Evolutionary conservation across 2,113 vertebrate genomes (phyloP).

Genomic region (Trichechus manatus): DNA sequence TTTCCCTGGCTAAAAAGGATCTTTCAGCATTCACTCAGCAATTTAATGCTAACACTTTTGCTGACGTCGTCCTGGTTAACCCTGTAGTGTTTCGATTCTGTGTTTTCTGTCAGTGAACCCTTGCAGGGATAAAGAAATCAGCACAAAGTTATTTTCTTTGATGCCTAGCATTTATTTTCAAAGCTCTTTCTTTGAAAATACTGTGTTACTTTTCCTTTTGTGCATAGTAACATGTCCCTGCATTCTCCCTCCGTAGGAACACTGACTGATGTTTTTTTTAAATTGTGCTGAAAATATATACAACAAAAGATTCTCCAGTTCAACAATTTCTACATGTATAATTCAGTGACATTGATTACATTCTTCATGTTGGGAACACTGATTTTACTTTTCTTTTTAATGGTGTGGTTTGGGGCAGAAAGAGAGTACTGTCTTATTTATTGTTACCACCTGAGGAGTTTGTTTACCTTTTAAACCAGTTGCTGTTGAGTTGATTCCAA

Average conservation of each 20-base stretch:
- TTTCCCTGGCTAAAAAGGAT: slow-evolving; percentile 65
- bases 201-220: background rate
- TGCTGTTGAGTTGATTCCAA: too few species aligned
- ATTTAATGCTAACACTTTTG: background rate
- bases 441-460: background rate
- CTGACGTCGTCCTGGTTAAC: background rate
- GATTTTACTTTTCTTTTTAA: background rate
- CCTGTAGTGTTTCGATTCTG: background rate
- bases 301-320: too few species aligned
- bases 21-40: slow-evolving; percentile 36
- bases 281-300: too few species aligned
- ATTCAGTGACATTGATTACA: too few species aligned
- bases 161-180: background rate
- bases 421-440: background rate
- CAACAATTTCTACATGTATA: too few species aligned
- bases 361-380: background rate
- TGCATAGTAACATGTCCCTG: background rate
- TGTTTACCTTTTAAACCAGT: too few species aligned
- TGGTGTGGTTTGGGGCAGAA: background rate
- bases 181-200: background rate
- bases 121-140: background rate
- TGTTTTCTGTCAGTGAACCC: background rate
- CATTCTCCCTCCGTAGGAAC: background rate
- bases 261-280: background rate
- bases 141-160: background rate